phyloP scores from a whole-genome alignment of 2,888 invertebrate genomes.

The Epinotia ramella region DNA sequence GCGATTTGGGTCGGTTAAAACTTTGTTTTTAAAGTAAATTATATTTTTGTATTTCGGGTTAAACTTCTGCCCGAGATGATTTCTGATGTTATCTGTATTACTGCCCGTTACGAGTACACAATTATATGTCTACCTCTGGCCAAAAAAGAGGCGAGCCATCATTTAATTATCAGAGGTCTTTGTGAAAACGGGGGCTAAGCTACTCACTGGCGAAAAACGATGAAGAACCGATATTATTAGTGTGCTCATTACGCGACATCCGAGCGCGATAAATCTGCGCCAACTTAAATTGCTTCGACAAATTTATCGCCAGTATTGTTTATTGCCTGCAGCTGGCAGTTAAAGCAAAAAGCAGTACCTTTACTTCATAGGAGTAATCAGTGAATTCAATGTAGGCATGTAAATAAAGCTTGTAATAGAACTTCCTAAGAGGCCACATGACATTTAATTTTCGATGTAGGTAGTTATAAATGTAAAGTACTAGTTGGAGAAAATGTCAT shows the following conservation, averaged over 20 bases:
- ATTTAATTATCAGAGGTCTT: not conserved
- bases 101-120: no score
- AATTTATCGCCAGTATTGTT: conserved; percentile 44
- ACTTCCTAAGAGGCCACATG: not conserved
- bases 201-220: not conserved
- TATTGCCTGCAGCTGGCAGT: conserved; percentile 22
- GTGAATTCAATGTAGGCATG: not conserved
- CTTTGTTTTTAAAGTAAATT: no score
- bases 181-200: not conserved
- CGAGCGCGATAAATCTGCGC: conserved; percentile 39
- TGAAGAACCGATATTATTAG: conserved; percentile 38
- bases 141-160: no score
- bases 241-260: conserved; percentile 38
- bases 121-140: no score
- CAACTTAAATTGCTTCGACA: conserved; percentile 45
- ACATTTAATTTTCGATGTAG: no score
- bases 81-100: no score
- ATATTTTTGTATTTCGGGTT: no score
- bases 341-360: not conserved
- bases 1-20: no score
- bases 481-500: no score
- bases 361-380: not conserved
- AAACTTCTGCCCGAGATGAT: no score
- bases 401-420: not conserved
- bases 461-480: no score